Evolutionary conservation across 2,113 vertebrate genomes (phyloP), one percentile per base, ranked within the genome.

Genomic region (Megaceryle maxima): DNA sequence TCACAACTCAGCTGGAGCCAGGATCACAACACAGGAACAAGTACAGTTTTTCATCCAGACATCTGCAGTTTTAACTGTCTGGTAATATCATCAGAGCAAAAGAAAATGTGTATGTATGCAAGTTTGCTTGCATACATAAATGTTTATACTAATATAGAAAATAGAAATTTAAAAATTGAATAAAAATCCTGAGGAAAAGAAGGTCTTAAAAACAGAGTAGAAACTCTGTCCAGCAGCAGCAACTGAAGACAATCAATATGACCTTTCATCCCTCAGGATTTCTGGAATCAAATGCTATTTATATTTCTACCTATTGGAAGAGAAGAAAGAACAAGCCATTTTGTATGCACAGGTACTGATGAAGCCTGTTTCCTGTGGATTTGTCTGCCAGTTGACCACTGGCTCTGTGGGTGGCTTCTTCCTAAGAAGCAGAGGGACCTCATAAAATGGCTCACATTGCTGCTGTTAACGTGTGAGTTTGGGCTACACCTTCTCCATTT

Each of bases 381-480:
- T 72, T 85, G 11, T 57, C 25, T 81, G 11, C 33, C 4, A 2
- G 6, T 18, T 35, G 18, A 43, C 44, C 21, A 20, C 20, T 59
- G 31, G 17, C 29, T 35, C 25, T 6, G 21, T 37, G 82, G 37
- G 26, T 81, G n/a, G 17, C 37, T 79, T 69, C 59, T 46, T 76
- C 85, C 24, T 83, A 21, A 17, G 33, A 31, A 83, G 2, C 4
- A 76, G n/a, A 75, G 3, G 24, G 10, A 39, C 43, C 8, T 78
- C 39, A 29, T 67, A 43, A 68, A 91, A 82, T 26, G 39, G 20
- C 35, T 95, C 59, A 26, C 0, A 0, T 46, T 73, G 12, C 55
- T 62, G 53, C 21, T 3, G 1, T 15, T 60, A 56, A n/a, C 0
- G 0, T 2, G 16, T 46, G 55, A 63, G 21, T 28, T 74, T 74